A percentile compares a stretch with the other conserved stretches of the same genome.
Evolutionary conservation across 2,797 vertebrate species (phyloP).

Genomic region (Balearica regulorum): DNA sequence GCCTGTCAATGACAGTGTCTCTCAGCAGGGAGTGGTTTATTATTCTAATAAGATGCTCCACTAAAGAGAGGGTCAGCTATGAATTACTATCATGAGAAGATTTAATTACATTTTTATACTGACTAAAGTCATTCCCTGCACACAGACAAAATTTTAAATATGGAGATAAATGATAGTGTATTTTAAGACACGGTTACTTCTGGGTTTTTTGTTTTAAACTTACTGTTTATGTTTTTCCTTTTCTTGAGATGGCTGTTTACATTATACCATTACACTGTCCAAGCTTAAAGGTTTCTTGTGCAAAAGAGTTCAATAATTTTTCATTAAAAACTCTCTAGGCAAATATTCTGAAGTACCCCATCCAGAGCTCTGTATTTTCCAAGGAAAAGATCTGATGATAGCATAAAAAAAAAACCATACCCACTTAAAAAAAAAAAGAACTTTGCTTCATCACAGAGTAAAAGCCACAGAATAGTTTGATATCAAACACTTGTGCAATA

Average conservation of each 20-base stretch:
- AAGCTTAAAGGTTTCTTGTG: neutral
- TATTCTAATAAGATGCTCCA: neutral
- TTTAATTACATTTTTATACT: neutral
- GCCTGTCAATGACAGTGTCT: neutral
- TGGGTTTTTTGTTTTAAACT: neutral
- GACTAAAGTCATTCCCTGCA: neutral
- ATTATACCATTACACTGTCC: neutral
- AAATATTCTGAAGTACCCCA: neutral
- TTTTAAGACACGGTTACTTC: slow-evolving; percentile 4
- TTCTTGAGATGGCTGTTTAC: neutral
- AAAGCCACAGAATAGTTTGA: neutral
- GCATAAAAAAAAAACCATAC: neutral
- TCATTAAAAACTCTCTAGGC: neutral
- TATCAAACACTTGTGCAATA: neutral
- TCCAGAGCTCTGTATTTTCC: neutral
- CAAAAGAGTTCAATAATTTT: neutral
- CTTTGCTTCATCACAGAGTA: neutral
- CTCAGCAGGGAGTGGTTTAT: slow-evolving; percentile 12
- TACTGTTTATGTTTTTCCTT: neutral
- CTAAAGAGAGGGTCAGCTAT: neutral
- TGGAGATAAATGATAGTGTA: neutral
- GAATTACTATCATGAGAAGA: neutral
- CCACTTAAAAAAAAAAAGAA: neutral
- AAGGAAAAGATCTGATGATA: neutral
- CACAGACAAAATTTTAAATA: neutral